These are phyloP conservation scores for Diachrysia chrysitis DNA, from an alignment of 2,888 invertebrate genomes.

Conservation along the genomic window DNA sequence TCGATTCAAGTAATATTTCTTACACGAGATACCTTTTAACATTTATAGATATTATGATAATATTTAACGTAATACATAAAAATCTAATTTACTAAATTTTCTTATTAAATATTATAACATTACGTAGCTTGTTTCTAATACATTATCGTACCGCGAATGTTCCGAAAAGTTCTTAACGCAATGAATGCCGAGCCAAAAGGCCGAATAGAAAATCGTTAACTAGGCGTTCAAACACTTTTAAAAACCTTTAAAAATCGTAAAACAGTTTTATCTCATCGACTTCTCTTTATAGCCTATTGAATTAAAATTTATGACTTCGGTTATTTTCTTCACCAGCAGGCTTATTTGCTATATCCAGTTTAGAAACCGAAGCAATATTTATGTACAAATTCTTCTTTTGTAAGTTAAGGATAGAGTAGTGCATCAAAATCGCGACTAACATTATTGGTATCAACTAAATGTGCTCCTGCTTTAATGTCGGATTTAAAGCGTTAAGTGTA, in stretches of 20 bases:
- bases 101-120: not conserved
- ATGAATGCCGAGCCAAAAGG: too few species aligned
- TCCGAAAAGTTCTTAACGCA: not conserved
- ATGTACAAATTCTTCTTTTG: too few species aligned
- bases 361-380: too few species aligned
- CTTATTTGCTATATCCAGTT: too few species aligned
- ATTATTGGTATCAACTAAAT: too few species aligned
- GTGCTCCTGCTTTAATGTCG: too few species aligned
- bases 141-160: not conserved
- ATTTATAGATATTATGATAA: not conserved
- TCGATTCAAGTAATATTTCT: not conserved
- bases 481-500: too few species aligned
- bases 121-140: not conserved
- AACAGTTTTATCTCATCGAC: not conserved
- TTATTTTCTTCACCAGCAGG: too few species aligned
- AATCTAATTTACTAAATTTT: not conserved
- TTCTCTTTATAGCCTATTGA: not conserved
- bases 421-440: too few species aligned
- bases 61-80: not conserved
- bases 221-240: not conserved
- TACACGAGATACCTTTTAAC: too few species aligned
- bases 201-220: not conserved
- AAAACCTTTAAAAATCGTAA: not conserved
- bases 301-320: not conserved
- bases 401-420: too few species aligned